Percentiles rank a stretch among this genome's conserved stretches.
These are phyloP conservation scores for Alloscopus bannaensis DNA, from an alignment of 2,888 invertebrate genomes.

Conservation along the genomic window DNA sequence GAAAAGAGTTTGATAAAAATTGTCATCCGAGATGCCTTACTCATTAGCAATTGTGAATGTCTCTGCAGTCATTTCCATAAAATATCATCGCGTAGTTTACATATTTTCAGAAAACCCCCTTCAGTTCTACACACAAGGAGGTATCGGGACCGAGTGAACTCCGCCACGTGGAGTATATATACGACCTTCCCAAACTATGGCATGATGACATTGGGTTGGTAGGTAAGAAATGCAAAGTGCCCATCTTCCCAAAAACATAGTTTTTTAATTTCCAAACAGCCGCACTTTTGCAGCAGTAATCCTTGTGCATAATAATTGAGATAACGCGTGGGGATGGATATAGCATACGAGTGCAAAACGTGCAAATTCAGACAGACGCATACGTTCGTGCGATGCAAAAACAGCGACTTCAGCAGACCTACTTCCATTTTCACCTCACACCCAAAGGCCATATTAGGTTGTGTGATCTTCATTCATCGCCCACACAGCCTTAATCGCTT, in stretches of 20 bases:
- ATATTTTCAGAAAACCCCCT: too few species aligned
- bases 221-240: constrained; percentile 1
- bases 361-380: constrained; percentile 51
- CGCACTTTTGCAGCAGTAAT: constrained; percentile 12
- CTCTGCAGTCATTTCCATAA: too few species aligned
- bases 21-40: too few species aligned
- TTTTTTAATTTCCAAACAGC: constrained; percentile 5
- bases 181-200: neutral
- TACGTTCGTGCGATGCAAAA: constrained; percentile 45
- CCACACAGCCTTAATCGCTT: constrained; percentile 65
- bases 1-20: too few species aligned
- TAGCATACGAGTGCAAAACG: constrained; percentile 39
- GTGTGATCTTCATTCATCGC: constrained; percentile 69
- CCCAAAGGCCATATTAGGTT: constrained; percentile 70
- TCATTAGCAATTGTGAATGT: too few species aligned
- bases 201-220: neutral
- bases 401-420: constrained; percentile 40
- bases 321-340: constrained; percentile 4
- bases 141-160: too few species aligned
- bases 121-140: too few species aligned
- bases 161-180: neutral
- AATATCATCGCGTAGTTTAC: too few species aligned
- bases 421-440: constrained; percentile 59
- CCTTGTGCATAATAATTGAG: too few species aligned
- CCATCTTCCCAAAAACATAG: neutral